Base-by-base conservation (phyloP, 2,888 invertebrate genomes). In the Clostera curtula region DNA sequence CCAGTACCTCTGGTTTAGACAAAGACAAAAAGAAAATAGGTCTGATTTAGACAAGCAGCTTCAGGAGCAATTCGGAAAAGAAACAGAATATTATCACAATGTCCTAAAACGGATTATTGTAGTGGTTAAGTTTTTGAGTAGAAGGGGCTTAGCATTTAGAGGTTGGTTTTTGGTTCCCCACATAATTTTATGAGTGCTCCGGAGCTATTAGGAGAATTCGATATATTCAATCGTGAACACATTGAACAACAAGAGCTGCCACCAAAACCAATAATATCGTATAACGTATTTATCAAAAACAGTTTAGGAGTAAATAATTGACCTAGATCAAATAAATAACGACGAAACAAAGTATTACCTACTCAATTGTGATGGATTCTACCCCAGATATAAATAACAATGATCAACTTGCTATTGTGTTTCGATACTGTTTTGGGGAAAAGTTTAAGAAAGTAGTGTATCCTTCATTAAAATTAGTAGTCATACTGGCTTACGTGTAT, bases 11-110 rank as follows among this genome's bases (percentile, higher is more conserved):
- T 29, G 29, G 19, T 24, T 24, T 19, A 24, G 29, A 24, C 24
- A 24, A 5, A 24, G 24, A 29, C 29, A 22, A 24, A 36, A 36
- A 32, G 30, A 27, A 22, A 36, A 36, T 27, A 29, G 27, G 25
- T 32, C 27, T 32, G 23, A 33, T 29, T 13, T 31, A 31, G 36
- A 31, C 29, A 31, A 28, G 25, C 24, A 30, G 25, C 23, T 33
- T 20, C 27, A 31, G 24, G 32, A 33, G 21, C 29, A 34, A 29
- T 31, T 34, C 25, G 31, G 12, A 5, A 31, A 30, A 33, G 33
- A 33, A 36, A 36, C 24, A 33, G 29, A 27, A 36, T 33, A 33
- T 33, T 37, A 31, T 34, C 31, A 34, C 23, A 32, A 25, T 24
- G 27, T 34, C 20, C 24, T 33, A 31, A 37, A 34, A 37, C 26